phyloP scores from a whole-genome alignment of 2,113 vertebrate species.

The Elgaria multicarinata region DNA sequence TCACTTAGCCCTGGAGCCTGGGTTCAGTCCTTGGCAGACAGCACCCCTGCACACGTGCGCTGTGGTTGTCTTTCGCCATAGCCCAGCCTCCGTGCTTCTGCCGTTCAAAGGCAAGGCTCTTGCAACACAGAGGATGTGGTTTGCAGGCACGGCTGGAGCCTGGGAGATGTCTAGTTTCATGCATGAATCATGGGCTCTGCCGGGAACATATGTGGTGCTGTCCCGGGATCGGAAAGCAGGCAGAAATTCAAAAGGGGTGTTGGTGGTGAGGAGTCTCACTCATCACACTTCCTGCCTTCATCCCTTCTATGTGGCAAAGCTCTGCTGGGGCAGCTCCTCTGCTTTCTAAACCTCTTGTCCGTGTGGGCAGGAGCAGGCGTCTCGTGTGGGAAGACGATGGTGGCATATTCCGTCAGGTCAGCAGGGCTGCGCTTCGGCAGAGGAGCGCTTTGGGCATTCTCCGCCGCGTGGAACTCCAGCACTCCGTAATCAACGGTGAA shows the following conservation, averaged over 20 bases:
- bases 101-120: not conserved
- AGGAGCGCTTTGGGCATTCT: not conserved
- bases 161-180: not conserved
- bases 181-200: not conserved
- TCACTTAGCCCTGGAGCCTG: no score
- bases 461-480: constrained; percentile 72
- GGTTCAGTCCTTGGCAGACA: not conserved
- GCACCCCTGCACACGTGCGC: not conserved
- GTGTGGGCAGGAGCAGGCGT: not conserved
- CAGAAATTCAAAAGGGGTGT: not conserved
- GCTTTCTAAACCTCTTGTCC: not conserved
- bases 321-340: not conserved
- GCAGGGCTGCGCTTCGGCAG: rapidly evolving
- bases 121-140: not conserved
- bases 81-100: no score
- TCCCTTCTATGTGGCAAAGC: no score
- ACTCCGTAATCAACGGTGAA: constrained; percentile 76
- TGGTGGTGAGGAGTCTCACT: not conserved
- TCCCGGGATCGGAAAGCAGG: not conserved
- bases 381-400: constrained; percentile 72
- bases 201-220: rapidly evolving
- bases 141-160: not conserved
- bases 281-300: not conserved
- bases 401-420: constrained; percentile 76
- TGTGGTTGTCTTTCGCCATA: not conserved